Evolutionary conservation across 2,888 invertebrate species (phyloP), one percentile per base, ranked within the genome.

Genomic region (Abrostola triplasia): DNA sequence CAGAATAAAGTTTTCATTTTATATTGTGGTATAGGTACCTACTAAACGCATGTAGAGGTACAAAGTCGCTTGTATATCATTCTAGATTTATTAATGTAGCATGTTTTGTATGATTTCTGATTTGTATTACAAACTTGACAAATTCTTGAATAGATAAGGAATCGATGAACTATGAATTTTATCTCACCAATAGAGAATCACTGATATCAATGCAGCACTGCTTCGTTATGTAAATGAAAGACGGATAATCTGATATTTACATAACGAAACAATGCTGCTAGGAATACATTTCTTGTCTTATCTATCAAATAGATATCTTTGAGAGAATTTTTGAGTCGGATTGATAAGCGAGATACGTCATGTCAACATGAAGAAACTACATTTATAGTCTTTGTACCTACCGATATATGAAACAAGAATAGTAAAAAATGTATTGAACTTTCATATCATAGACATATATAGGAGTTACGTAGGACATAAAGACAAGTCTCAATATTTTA

Each of bases 1-100:
- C 76, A 64, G 77, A 81, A 85, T 86, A 77, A 83, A 87, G 82
- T 74, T 47, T 44, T 47, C 76, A 77, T 84, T 82, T 74, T 79
- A 66, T 67, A 81, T n/a, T n/a, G n/a, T 67, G 73, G 67, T 77
- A 73, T 66, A 76, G 78, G 24, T 24, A 24, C 24, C 24, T 24
- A 24, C 24, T 72, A 77, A 70, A 75, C 77, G 74, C 40, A 76
- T 73, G 73, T 59, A 58, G 83, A 84, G 76, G 78, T 64, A 81
- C 38, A 77, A 76, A 71, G 76, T 73, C 24, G 70, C 62, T 64
- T 62, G 11, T 59, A 35, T 0, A 11, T n/a, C 13, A 50, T 10
- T 52, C 42, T 6, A 24, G 2, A 9, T 47, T 9, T 47, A 24
- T 24, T 9, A 13, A 47, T 47, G 1, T 9, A 9, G 10, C 2